Conservation (phyloP, 2,797 vertebrate genomes). For the Thripadectes ignobilis region DNA sequence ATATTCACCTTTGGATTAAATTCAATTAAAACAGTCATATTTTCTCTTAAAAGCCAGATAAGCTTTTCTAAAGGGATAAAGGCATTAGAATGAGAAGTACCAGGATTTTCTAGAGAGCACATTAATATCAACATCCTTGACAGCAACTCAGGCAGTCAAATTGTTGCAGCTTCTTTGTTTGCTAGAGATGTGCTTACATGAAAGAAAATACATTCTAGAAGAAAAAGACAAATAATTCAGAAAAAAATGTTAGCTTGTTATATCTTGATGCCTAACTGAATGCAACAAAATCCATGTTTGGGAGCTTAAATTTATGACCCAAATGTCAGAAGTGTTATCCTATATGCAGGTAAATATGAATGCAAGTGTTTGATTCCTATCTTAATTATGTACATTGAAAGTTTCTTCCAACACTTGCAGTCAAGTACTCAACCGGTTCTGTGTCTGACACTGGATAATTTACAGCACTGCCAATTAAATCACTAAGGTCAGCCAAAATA, state of each 20-base stretch:
- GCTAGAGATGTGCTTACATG: background rate
- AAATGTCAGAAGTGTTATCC: background rate
- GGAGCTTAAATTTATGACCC: background rate
- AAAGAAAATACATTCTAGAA: background rate
- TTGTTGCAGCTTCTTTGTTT: background rate
- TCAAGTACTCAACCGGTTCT: background rate
- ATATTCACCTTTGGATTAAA: background rate
- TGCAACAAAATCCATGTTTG: background rate
- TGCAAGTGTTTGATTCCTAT: background rate
- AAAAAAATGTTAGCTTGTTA: background rate
- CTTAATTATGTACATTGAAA: background rate
- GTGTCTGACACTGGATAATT: conserved; percentile 3
- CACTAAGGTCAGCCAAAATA: conserved; percentile 53
- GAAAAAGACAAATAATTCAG: background rate
- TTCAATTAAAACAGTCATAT: background rate
- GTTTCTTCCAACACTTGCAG: background rate
- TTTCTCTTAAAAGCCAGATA: background rate
- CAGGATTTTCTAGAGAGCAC: background rate
- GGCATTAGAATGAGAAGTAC: background rate
- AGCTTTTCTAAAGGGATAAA: background rate
- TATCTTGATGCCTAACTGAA: background rate
- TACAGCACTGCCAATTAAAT: conserved; percentile 19
- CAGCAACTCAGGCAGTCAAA: background rate
- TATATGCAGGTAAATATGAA: background rate
- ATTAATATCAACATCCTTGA: background rate